Base-by-base conservation (phyloP, 2,797 vertebrate species). In the Ptychobarbus kaznakovi region DNA sequence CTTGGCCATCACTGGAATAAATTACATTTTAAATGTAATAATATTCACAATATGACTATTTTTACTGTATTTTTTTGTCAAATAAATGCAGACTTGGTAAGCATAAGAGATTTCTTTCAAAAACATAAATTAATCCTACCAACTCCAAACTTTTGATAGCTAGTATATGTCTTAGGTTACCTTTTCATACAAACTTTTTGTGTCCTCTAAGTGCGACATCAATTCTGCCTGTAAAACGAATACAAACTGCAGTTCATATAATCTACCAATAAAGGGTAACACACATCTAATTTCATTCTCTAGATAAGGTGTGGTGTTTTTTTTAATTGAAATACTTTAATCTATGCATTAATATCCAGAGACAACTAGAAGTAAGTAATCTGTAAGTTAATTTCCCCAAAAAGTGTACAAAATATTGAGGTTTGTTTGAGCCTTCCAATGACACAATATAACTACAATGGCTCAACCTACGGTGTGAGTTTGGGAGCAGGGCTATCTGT, bases 151-250 rank as follows among this genome's bases (percentile, higher is more conserved):
- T 7, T 70, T 56, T 63, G 4, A 28, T 20, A 10, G 8, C 10
- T 13, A 44, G 42, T 15, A 8, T 32, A 38, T n/a, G 11, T 56
- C 51, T 32, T 53, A n/a, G 9, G 56, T 65, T 83, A 89, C 89
- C 82, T 76, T 88, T 51, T 89, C 85, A 65, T 81, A 86, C 12
- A 82, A 83, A 16, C 1, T n/a, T 68, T 83, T 89, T 66, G 46
- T 53, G 25, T 85, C 81, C 6, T 88, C 80, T 53, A 88, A 83
- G 16, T 53, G 40, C 69, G 87, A 63, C 42, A 79, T 66, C n/a
- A 89, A 68, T 80, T 88, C 87, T 46, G 40, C 77, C 89, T 89
- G 83, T 75, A 83, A 87, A 75, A 79, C 18, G 2, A 85, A n/a
- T 73, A 58, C 0, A 20, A 73, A 81, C 3, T 68, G 56, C 42